These are phyloP conservation scores for Xestia xanthographa DNA, from an alignment of 2,888 invertebrate genomes.

Conservation along the genomic window DNA sequence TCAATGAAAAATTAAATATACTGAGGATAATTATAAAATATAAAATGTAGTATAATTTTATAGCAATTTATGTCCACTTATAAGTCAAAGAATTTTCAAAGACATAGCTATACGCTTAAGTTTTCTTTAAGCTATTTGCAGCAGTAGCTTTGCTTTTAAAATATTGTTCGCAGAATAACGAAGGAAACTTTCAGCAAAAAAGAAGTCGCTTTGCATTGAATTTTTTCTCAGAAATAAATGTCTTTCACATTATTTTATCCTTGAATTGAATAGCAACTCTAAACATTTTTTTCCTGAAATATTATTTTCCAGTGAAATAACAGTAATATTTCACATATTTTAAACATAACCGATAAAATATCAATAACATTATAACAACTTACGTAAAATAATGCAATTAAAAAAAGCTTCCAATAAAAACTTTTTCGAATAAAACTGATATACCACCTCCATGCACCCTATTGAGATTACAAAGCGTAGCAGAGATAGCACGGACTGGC, in stretches of 20 bases:
- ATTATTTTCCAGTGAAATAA: background rate
- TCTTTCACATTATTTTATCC: background rate
- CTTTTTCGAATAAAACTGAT: constrained; percentile 60
- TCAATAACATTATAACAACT: constrained; percentile 15
- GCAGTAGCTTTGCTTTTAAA: background rate
- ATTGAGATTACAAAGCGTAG: constrained; percentile 75
- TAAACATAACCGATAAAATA: constrained; percentile 1
- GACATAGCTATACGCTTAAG: background rate
- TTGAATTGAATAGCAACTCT: background rate
- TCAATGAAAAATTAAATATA: background rate
- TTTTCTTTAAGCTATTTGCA: too few relatives aligned
- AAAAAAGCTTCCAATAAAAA: constrained; percentile 48
- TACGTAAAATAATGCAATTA: constrained; percentile 23
- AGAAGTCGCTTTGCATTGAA: background rate
- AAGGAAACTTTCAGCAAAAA: background rate
- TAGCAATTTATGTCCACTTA: background rate
- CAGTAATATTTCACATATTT: background rate
- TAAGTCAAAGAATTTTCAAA: background rate
- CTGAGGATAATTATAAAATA: background rate
- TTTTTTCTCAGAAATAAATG: background rate
- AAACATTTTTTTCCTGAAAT: background rate
- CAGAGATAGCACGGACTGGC: constrained; percentile 88
- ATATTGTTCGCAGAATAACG: background rate
- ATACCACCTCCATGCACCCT: constrained; percentile 75
- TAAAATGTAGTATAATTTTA: background rate